A percentile compares a stretch with the other conserved stretches of the same genome.
Conservation (phyloP, 2,888 invertebrate genomes). For the Drymonia ruficornis region DNA sequence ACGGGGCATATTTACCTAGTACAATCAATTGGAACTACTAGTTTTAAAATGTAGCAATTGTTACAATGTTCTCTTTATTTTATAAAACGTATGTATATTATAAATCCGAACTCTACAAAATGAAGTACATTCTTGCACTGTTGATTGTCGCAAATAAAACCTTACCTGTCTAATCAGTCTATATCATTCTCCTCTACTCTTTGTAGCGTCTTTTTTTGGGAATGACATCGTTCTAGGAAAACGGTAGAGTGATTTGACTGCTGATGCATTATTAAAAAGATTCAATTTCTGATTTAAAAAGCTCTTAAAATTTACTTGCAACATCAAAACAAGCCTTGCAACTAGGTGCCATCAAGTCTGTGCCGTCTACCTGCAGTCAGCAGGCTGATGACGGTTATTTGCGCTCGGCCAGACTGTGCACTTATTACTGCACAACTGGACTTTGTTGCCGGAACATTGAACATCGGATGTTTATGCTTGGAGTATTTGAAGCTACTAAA, state of each 20-base stretch:
- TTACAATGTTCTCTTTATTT: too few relatives aligned
- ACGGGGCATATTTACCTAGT: neutral
- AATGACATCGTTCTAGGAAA: too few relatives aligned
- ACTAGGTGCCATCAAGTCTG: conserved; percentile 20
- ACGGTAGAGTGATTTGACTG: too few relatives aligned
- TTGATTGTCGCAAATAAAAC: too few relatives aligned
- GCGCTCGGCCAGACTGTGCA: conserved; percentile 49
- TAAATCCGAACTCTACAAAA: too few relatives aligned
- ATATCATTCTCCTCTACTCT: too few relatives aligned
- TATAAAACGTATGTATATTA: too few relatives aligned
- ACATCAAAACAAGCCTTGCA: neutral
- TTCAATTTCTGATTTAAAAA: neutral
- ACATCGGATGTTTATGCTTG: conserved; percentile 45
- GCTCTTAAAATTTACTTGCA: neutral
- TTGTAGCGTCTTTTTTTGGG: too few relatives aligned
- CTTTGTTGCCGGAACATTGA: conserved; percentile 37
- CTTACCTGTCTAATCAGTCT: too few relatives aligned
- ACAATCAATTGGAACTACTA: too few relatives aligned
- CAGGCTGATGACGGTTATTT: conserved; percentile 71
- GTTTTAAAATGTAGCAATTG: too few relatives aligned
- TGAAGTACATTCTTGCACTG: too few relatives aligned
- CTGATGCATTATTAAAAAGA: neutral
- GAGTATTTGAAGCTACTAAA: conserved; percentile 26
- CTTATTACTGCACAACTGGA: conserved; percentile 46
- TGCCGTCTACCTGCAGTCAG: conserved; percentile 51